Evolutionary conservation across 2,113 vertebrate species (phyloP), one percentile per base, ranked within the genome.

Genomic region (Plotosus lineatus): DNA sequence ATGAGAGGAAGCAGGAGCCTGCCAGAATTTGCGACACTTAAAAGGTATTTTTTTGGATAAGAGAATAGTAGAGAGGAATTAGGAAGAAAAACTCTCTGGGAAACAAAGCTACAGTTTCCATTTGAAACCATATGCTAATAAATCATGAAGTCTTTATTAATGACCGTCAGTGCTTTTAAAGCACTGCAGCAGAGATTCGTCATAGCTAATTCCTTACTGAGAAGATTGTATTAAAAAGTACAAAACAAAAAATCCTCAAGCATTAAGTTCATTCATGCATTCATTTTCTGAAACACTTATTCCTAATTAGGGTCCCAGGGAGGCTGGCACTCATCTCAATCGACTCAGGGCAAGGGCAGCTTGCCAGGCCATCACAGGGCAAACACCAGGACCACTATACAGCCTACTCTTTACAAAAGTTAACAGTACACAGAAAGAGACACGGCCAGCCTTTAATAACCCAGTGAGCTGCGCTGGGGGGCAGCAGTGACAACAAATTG

Each of bases 81-180:
- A 2, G 21, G 31, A 71, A 28, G 84, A 87, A 87, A 86, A 87
- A 83, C 87, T 88, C 85, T 89, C 91, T 91, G 91, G 90, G 90
- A 88, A 86, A 83, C 89, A 89, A 87, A 89, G 89, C 90, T 92
- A 87, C 88, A 88, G 86, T 92, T 93, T 93, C 92, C 90, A 90
- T 89, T 83, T 55, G 28, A 86, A 85, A 86, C 88, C 88, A 78
- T 84, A 79, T 74, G 85, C 89, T 90, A 91, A 93, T 92, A 93
- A 93, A 94, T 94, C 92, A 92, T 89, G 92, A 87, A 84, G 78
- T 90, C 90, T 92, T 93, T 92, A 93, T 93, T 93, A 91, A 89
- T 90, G 89, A 92, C 91, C 88, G 91, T 92, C 91, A 90, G 88
- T 82, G 10, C 84, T 84, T 86, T 84, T 87, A 86, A 86, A 90